These are phyloP conservation scores for Rana temporaria DNA, from an alignment of 2,113 vertebrate species.

Conservation along the genomic window DNA sequence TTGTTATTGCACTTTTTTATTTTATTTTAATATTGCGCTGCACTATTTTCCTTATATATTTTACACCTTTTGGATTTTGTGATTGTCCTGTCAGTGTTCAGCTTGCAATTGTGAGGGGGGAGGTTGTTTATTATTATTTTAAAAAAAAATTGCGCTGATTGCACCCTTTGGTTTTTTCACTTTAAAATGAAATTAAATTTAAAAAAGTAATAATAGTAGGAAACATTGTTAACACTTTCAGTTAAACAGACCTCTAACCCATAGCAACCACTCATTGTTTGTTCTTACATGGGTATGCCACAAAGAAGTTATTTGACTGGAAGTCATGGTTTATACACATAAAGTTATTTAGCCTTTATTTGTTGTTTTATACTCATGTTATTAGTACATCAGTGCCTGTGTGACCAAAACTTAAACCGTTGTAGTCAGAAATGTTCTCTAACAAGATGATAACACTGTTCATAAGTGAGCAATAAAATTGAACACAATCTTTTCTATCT, in stretches of 20 bases:
- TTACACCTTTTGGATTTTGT: too few relatives aligned
- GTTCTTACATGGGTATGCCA: not conserved
- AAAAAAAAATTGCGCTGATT: too few relatives aligned
- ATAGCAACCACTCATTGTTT: not conserved
- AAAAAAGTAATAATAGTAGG: too few relatives aligned
- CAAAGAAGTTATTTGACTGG: not conserved
- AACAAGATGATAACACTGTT: constrained; percentile 45
- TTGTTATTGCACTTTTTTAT: too few relatives aligned
- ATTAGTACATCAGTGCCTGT: not conserved
- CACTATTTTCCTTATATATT: too few relatives aligned
- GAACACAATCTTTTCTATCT: constrained; percentile 39
- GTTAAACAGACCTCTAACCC: not conserved
- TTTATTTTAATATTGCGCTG: too few relatives aligned
- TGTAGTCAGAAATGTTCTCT: constrained; percentile 42
- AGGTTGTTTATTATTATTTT: too few relatives aligned
- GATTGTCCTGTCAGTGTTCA: too few relatives aligned
- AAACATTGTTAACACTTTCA: too few relatives aligned
- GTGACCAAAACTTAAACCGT: not conserved
- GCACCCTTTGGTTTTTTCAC: too few relatives aligned
- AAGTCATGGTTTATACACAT: not conserved
- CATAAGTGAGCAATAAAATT: constrained; percentile 51
- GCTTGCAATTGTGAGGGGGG: too few relatives aligned
- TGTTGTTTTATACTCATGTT: not conserved
- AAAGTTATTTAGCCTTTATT: not conserved
- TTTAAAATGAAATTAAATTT: too few relatives aligned